A percentile compares a stretch with the other conserved stretches of the same genome.
phyloP scores from a whole-genome alignment of 2,113 vertebrate species.

The Anolis sagrei region DNA sequence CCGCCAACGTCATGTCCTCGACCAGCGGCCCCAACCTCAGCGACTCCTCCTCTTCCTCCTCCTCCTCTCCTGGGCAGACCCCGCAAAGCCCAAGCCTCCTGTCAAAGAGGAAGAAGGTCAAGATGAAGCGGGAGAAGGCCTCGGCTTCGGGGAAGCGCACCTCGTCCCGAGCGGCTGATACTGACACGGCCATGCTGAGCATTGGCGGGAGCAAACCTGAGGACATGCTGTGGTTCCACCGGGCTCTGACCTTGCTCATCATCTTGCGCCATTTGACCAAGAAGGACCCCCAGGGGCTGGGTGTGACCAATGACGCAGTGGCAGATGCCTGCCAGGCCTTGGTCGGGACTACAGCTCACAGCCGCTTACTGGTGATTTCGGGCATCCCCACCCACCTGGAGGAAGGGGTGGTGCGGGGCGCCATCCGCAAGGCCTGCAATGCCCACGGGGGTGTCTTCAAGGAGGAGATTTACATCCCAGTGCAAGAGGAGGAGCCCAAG shows the following conservation, averaged over 20 bases:
- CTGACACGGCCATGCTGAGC: conserved; percentile 84
- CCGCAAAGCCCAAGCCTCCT: conserved; percentile 95
- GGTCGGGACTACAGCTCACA: conserved; percentile 91
- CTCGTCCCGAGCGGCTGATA: conserved; percentile 79
- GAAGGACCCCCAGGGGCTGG: conserved; percentile 93
- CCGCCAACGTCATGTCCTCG: conserved; percentile 86
- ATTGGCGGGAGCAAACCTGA: conserved; percentile 94
- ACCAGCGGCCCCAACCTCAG: conserved; percentile 90
- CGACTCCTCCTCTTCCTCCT: conserved; percentile 94
- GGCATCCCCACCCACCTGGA: conserved; percentile 96
- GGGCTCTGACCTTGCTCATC: conserved; percentile 93
- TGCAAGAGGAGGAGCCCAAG: conserved; percentile 91
- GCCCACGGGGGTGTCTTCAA: conserved; percentile 95
- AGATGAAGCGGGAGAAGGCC: conserved; percentile 95
- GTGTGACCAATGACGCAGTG: conserved; percentile 92
- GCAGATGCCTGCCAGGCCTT: conserved; percentile 94
- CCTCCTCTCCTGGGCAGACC: conserved; percentile 95
- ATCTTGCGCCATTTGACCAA: conserved; percentile 92
- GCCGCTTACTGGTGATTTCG: conserved; percentile 93
- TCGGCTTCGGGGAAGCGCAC: conserved; percentile 84
- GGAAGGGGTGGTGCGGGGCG: conserved; percentile 87
- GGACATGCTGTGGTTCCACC: conserved; percentile 99
- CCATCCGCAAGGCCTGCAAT: conserved; percentile 93
- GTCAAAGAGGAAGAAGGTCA: conserved; percentile 97
- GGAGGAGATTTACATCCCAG: conserved; percentile 94